Base-by-base conservation (phyloP, 2,113 vertebrate species). In the Campylomormyrus tamandua region DNA sequence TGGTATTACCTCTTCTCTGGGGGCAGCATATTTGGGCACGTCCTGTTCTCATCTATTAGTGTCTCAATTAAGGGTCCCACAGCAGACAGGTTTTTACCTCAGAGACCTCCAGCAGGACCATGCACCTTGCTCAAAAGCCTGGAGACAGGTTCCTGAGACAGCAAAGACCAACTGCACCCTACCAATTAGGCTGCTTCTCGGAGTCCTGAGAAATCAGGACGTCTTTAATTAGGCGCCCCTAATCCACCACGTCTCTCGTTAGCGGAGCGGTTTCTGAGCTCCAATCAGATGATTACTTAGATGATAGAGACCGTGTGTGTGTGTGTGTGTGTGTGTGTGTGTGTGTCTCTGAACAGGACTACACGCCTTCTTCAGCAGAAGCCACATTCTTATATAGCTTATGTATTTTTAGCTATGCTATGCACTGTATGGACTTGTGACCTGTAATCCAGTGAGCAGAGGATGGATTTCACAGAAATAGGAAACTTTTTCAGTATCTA, bases 21-120 rank as follows among this genome's bases (percentile, higher is more conserved):
- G 74, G 89, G 74, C 90, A 74, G 87, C 87, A 88, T 90, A 90
- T 77, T 92, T 89, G 48, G 87, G 88, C 77, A 89, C 49, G 50
- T 85, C 90, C 90, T 91, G 90, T 92, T 91, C 86, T 52, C 86
- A 92, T 92, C 90, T 92, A 90, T 92, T 90, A 92, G 90, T 89
- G 87, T 91, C 92, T 93, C 90, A 92, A 91, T 91, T 93, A 91
- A 91, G 89, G 88, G 83, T 50, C 46, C 86, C 87, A 90, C 89
- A 91, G 91, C 89, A 91, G 91, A 90, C 91, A 90, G 90, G 89
- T 91, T 91, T 91, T 88, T 62, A 66, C 91, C 92, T 91, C 83
- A 88, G 90, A 91, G 90, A 88, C 85, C 84, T 92, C 87, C 62
- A 52, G 48, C 48, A 31, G 49, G 85, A 52, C 46, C 17, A 70